phyloP scores from a whole-genome alignment of 2,113 vertebrate genomes.

The Toxotes chatareus region DNA sequence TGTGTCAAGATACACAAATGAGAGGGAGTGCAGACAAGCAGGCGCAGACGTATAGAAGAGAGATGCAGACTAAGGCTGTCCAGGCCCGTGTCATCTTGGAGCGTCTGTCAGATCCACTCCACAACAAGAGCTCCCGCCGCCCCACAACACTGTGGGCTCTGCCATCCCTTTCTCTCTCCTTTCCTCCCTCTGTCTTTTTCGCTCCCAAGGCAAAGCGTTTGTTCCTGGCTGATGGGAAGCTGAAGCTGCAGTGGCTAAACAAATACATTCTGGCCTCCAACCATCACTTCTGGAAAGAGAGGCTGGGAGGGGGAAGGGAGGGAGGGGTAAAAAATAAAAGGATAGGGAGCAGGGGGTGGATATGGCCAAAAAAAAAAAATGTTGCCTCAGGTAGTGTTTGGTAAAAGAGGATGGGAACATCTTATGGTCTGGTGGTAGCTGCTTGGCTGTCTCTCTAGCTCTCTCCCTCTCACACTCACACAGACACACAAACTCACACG shows the following conservation, averaged over 20 bases:
- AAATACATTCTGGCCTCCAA: constrained; percentile 76
- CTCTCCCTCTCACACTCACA: neutral
- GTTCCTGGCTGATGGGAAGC: constrained; percentile 72
- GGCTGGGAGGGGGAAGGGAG: constrained; percentile 39
- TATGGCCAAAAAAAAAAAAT: constrained; percentile 57
- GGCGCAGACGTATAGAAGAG: constrained; percentile 52
- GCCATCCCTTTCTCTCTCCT: constrained; percentile 22
- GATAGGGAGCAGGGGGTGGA: constrained; percentile 44
- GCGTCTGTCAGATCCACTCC: constrained; percentile 82
- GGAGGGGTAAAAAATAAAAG: constrained; percentile 15
- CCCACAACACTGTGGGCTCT: constrained; percentile 62
- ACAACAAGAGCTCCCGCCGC: constrained; percentile 66
- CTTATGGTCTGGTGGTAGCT: constrained; percentile 72
- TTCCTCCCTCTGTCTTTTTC: constrained; percentile 45
- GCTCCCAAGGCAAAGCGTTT: constrained; percentile 73
- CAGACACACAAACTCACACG: constrained; percentile 26
- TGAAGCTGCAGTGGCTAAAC: constrained; percentile 75
- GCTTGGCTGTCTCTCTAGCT: constrained; percentile 72
- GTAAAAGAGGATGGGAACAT: constrained; percentile 80
- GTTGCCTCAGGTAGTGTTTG: constrained; percentile 74
- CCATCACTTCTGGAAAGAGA: constrained; percentile 57
- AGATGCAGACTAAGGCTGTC: constrained; percentile 69
- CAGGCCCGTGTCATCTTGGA: constrained; percentile 70
- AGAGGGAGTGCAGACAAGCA: constrained; percentile 57
- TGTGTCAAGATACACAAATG: constrained; percentile 65